Evolutionary conservation across 2,888 invertebrate genomes (phyloP).

Genomic region (Hyles lineata): DNA sequence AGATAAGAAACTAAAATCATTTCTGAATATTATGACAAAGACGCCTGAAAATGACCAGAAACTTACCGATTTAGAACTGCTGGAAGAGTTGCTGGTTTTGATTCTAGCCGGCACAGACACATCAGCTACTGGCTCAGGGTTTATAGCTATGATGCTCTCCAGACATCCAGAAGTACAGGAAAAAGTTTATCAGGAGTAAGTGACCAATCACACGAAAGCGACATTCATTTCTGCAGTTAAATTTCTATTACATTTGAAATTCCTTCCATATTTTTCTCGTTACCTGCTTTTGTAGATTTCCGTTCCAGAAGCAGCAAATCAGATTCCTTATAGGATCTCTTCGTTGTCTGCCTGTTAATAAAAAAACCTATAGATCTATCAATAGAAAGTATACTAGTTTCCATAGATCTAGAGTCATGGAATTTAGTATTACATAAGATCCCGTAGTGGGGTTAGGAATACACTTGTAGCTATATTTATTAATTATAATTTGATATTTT

Average conservation of each 20-base stretch:
- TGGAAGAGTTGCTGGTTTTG: conserved; percentile 57
- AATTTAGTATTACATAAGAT: too few species aligned
- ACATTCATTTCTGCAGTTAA: too few species aligned
- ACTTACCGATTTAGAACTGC: conserved; percentile 50
- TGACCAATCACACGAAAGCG: neutral
- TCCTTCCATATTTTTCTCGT: too few species aligned
- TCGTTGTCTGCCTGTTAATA: neutral
- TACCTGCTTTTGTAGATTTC: neutral
- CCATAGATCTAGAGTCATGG: too few species aligned
- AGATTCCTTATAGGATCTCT: neutral
- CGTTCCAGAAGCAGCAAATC: neutral
- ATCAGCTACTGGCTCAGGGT: conserved; percentile 54
- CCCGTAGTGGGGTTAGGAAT: too few species aligned
- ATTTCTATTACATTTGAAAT: too few species aligned
- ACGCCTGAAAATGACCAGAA: conserved; percentile 43
- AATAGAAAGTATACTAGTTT: too few species aligned
- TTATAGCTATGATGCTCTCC: conserved; percentile 52
- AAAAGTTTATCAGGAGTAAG: conserved; percentile 59
- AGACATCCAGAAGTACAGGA: conserved; percentile 56
- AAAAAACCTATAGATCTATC: too few species aligned
- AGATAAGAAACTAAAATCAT: conserved; percentile 40
- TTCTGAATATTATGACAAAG: conserved; percentile 57
- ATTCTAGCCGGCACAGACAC: conserved; percentile 63
- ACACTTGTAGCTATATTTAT: too few species aligned
- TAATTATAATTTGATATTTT: too few species aligned